Base-by-base conservation (phyloP, 2,888 invertebrate genomes). In the Drosophila multiciliata region DNA sequence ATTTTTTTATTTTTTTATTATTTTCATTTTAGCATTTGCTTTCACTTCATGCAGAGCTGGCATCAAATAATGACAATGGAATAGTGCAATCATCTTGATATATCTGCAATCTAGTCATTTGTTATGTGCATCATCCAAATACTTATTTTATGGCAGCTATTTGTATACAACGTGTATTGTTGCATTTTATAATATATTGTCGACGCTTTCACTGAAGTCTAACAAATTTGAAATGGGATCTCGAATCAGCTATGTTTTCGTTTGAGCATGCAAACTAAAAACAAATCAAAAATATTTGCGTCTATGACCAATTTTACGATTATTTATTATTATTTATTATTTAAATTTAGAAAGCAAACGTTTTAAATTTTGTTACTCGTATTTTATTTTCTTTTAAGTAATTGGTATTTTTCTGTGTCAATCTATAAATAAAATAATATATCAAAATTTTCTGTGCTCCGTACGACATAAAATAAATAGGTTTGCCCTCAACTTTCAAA, bases 11-110 rank as follows among this genome's bases (percentile, higher is more conserved):
- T 29, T 5, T 29, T 6, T 29, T 29, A 29, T 29, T 29, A 48
- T 32, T 32, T 35, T 66, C 12, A 53, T 50, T 42, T 50, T 17
- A 42, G 33, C 32, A 63, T 62, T 40, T 38, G 62, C 78, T 78
- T 78, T 78, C 79, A 72, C 79, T 72, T 63, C n/a, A 50, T 29
- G 42, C 61, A 35, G 40, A 64, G 38, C 38, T 3, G 36, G 29
- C 40, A 52, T 26, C 3, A 38, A 48, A 20, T 48, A 45, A 61
- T 23, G 29, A 36, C 42, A 59, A 52, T 55, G 20, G 35, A 38
- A n/a, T 12, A 40, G 23, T 59, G 54, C 26, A 45, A 55, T 59
- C 32, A 33, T 70, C 33, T 45, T 38, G 1, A 11, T 45, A 8
- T 26, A 15, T 15, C 23, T 23, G 23, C 45, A 59, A 49, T 36